These are phyloP conservation scores for Andricus grossulariae DNA, from an alignment of 1,140 invertebrate species.

Conservation along the genomic window DNA sequence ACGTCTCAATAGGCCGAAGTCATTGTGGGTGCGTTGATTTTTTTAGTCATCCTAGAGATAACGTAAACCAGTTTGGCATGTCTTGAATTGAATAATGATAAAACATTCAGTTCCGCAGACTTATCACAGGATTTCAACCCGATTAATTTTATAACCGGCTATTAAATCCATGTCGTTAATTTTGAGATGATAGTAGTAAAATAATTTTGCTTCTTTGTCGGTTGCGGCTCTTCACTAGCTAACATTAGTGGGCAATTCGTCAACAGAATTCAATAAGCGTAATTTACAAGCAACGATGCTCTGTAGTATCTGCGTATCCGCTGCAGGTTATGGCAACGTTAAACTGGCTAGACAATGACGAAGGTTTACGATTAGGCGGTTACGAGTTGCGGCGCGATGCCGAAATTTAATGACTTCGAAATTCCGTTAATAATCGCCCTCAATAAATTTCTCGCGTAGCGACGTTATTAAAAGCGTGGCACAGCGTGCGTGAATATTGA, in stretches of 20 bases:
- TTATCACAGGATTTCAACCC: too few species aligned
- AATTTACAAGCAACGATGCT: neutral
- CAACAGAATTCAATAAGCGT: neutral
- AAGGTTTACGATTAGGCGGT: conserved; percentile 48
- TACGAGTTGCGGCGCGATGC: conserved; percentile 35
- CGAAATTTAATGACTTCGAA: conserved; percentile 61
- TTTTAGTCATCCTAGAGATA: too few species aligned
- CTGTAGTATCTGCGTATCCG: neutral
- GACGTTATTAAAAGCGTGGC: conserved; percentile 43
- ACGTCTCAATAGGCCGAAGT: too few species aligned
- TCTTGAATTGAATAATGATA: too few species aligned
- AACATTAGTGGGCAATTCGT: neutral
- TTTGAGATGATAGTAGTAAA: neutral
- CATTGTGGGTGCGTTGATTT: too few species aligned
- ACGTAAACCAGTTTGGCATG: too few species aligned
- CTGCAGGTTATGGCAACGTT: conserved; percentile 37
- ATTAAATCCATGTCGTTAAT: too few species aligned
- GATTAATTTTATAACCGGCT: too few species aligned
- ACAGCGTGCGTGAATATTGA: conserved; percentile 17
- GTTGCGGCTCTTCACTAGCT: neutral
- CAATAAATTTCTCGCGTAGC: conserved; percentile 58
- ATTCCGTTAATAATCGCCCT: conserved; percentile 64
- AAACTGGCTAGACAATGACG: conserved; percentile 54
- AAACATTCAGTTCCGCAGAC: too few species aligned
- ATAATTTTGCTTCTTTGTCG: neutral